These are phyloP conservation scores for Stegostoma tigrinum DNA, from an alignment of 2,113 vertebrate genomes.

Conservation along the genomic window DNA sequence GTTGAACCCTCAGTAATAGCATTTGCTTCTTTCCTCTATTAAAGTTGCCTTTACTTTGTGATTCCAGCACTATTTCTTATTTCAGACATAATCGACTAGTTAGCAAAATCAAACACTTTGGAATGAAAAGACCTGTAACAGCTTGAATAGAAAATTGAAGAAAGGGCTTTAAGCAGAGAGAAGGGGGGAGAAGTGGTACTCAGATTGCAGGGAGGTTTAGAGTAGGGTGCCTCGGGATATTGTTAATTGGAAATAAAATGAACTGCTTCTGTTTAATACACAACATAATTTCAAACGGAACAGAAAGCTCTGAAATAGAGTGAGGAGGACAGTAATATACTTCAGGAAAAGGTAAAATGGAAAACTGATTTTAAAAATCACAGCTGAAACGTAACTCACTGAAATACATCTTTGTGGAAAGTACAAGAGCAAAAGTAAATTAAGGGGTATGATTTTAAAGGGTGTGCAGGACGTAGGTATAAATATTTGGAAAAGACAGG, in stretches of 20 bases:
- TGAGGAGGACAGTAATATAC: neutral
- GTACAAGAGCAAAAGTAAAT: neutral
- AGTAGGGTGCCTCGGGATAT: too few species aligned
- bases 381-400: neutral
- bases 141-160: too few species aligned
- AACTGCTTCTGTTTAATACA: neutral
- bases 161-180: too few species aligned
- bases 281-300: neutral
- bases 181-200: too few species aligned
- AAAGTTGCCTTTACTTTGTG: neutral
- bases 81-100: neutral
- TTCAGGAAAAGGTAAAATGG: neutral
- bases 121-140: too few species aligned
- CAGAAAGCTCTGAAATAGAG: neutral
- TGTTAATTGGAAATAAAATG: neutral
- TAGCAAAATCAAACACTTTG: too few species aligned
- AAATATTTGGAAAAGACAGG: neutral
- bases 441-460: neutral
- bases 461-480: neutral
- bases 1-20: neutral
- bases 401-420: neutral
- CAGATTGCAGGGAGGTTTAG: too few species aligned
- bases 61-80: neutral
- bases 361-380: neutral
- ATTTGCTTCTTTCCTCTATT: neutral